A percentile compares a stretch with the other conserved stretches of the same genome.
Conservation (phyloP, 1,140 invertebrate species). For the Lethrus apterus region DNA sequence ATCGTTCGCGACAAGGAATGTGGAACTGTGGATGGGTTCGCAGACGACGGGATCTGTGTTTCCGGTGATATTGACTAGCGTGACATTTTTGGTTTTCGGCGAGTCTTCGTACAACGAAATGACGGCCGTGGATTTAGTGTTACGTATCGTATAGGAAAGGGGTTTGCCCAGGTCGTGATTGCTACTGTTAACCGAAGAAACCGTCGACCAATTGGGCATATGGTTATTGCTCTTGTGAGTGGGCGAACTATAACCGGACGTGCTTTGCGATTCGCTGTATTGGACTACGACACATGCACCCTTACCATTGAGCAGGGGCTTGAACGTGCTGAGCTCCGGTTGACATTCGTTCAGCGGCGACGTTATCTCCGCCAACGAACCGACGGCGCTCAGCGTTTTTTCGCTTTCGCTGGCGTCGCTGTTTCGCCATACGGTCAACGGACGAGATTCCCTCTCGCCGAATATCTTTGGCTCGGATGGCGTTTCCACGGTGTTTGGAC, state of each 20-base stretch:
- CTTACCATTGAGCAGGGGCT: slow-evolving; percentile 36
- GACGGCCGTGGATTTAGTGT: slow-evolving; percentile 36
- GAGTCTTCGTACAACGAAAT: slow-evolving; percentile 33
- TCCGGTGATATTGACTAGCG: slow-evolving; percentile 38
- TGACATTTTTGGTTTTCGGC: slow-evolving; percentile 30
- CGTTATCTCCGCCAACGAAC: slow-evolving; percentile 35
- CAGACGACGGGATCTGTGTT: slow-evolving; percentile 19
- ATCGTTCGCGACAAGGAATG: slow-evolving; percentile 10
- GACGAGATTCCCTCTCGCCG: slow-evolving; percentile 18
- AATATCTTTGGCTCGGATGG: slow-evolving; percentile 35
- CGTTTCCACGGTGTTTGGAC: slow-evolving; percentile 43
- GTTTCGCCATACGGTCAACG: slow-evolving; percentile 31
- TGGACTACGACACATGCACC: slow-evolving; percentile 31
- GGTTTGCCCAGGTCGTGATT: slow-evolving; percentile 33
- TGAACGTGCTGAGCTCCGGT: slow-evolving; percentile 30
- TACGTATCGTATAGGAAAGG: slow-evolving; percentile 37
- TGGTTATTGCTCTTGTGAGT: slow-evolving; percentile 29
- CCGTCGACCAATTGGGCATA: slow-evolving; percentile 38
- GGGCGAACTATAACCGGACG: slow-evolving; percentile 44
- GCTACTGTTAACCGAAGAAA: slow-evolving; percentile 38
- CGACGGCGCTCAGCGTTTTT: slow-evolving; percentile 39
- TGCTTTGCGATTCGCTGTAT: slow-evolving; percentile 40
- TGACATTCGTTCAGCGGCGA: slow-evolving; percentile 34
- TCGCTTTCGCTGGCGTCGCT: slow-evolving; percentile 38
- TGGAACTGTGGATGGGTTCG: slow-evolving; percentile 16